Evolutionary conservation across 2,888 invertebrate genomes (phyloP), one percentile per base, ranked within the genome.

Genomic region (Caenorhabditis plicata): DNA sequence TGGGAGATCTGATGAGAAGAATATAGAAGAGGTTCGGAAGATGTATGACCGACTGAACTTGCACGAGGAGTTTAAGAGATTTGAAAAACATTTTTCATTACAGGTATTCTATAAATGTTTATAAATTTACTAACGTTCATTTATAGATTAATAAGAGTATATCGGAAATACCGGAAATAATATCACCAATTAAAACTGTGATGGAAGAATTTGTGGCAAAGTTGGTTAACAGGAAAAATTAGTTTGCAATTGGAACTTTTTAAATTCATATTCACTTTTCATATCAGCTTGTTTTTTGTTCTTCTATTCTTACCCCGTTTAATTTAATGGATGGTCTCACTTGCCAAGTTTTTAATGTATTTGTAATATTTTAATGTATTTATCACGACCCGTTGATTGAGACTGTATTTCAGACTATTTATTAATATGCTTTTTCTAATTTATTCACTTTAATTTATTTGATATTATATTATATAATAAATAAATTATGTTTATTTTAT

Each of bases 1-100:
- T 47, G 72, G 72, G 11, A 54, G 52, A 5, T 11, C 45, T 1
- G 69, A 73, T 11, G 41, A 43, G n/a, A 58, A 56, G 17, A 68
- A 63, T 25, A 42, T 68, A 7, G 48, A 41, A 9, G 53, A 31
- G 8, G 49, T 68, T 11, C 56, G 51, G 27, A 27, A 41, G 19
- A 60, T 73, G 13, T 54, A 71, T 22, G 51, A 52, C 3, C 48
- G 65, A 11, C 35, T 70, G 19, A 29, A 50, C 15, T 25, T 74
- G 17, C 45, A 32, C 31, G 44, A 53, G 0, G 70, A 70, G 23
- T 73, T 72, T 39, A 52, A 55, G 8, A 41, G 45, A 19, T 72
- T 73, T 33, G 64, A 68, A 36, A 29, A 53, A 23, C 46, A 58
- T 27, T 56, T 60, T 32, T 29, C 54, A 1, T 41, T 29, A 19